Evolutionary conservation across 2,113 vertebrate species (phyloP).

Genomic region (Semnornis frantzii): DNA sequence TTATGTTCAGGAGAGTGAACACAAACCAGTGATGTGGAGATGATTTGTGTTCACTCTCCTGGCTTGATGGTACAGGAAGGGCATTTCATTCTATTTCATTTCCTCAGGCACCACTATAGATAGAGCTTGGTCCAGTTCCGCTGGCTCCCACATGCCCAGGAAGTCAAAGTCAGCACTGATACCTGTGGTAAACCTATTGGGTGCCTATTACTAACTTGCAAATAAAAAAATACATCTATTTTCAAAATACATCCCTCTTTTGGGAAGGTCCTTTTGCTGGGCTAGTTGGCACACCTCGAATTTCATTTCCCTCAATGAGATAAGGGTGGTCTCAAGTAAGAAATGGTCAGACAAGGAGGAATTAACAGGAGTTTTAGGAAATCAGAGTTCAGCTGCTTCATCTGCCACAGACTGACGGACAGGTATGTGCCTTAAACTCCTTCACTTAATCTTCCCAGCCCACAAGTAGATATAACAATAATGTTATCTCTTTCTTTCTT

Average conservation of each 20-base stretch:
- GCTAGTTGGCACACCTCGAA: not conserved
- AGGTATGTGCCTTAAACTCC: not conserved
- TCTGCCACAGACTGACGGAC: not conserved
- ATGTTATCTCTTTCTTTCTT: not conserved
- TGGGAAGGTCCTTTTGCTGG: not conserved
- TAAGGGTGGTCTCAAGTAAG: not conserved
- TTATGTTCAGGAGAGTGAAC: not conserved
- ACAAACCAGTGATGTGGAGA: not conserved
- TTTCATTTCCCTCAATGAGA: not conserved
- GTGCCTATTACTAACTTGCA: not conserved
- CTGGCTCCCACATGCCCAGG: not conserved
- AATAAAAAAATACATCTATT: not conserved
- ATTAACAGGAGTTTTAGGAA: not conserved
- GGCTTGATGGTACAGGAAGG: not conserved
- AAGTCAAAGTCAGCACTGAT: not conserved
- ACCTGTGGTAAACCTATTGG: not conserved
- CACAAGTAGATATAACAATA: not conserved
- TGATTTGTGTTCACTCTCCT: not conserved
- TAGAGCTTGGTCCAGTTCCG: not conserved
- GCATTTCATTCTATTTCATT: not conserved
- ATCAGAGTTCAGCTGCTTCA: not conserved
- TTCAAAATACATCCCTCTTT: not conserved
- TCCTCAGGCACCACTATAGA: not conserved
- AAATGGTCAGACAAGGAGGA: not conserved
- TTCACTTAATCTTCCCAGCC: not conserved